Conservation (phyloP, 2,113 vertebrate species). For the Megaptera novaeangliae region DNA sequence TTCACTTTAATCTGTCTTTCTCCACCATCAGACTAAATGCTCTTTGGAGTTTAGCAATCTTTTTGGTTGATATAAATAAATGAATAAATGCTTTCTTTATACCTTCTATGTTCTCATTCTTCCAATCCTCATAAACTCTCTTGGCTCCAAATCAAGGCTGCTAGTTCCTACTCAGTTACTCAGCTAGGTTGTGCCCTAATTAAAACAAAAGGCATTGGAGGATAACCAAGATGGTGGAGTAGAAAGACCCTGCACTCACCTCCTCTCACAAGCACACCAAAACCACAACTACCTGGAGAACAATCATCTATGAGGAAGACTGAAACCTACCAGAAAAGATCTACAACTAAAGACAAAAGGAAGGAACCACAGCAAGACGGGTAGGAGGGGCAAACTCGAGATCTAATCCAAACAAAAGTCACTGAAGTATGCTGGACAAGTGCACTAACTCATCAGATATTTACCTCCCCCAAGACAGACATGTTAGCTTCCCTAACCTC, state of each 20-base stretch:
- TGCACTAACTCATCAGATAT: background rate
- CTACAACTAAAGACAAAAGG: background rate
- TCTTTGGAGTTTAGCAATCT: background rate
- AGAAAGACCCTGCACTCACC: background rate
- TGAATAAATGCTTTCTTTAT: background rate
- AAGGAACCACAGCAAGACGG: background rate
- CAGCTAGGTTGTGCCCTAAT: background rate
- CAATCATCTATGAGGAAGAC: background rate
- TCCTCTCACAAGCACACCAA: background rate
- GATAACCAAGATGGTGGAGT: background rate
- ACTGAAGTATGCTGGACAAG: background rate
- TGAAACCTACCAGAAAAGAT: background rate
- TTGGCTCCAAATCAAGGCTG: background rate
- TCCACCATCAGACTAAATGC: background rate
- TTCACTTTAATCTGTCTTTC: background rate
- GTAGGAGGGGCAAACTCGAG: background rate
- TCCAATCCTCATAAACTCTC: background rate
- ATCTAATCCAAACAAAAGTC: background rate
- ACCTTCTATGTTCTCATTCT: background rate
- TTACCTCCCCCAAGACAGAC: background rate
- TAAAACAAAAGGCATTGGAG: background rate
- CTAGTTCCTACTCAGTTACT: background rate
- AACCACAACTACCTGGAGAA: background rate
- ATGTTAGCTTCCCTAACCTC: background rate
- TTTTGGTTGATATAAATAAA: background rate